These are phyloP conservation scores for Myripristis murdjan DNA, from an alignment of 2,797 vertebrate genomes.

Conservation along the genomic window DNA sequence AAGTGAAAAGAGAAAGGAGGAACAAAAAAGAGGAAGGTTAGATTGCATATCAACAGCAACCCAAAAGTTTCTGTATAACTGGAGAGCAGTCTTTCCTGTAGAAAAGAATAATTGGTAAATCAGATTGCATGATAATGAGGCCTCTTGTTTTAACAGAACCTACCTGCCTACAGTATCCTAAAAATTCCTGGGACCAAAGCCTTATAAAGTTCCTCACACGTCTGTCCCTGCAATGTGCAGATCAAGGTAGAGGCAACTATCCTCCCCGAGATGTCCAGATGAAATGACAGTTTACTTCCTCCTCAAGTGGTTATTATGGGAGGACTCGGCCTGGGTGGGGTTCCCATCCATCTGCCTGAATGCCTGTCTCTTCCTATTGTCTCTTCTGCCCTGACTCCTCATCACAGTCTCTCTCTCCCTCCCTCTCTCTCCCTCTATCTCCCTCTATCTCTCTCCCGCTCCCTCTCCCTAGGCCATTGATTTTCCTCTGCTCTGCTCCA, in stretches of 20 bases:
- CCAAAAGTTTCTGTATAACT: background rate
- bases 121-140: background rate
- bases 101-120: conserved; percentile 1
- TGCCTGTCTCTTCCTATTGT: conserved; percentile 53
- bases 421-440: conserved; percentile 30
- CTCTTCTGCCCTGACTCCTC: conserved; percentile 28
- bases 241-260: conserved; percentile 24
- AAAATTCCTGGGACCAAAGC: conserved; percentile 21
- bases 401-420: conserved; percentile 27
- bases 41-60: background rate
- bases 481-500: conserved; percentile 63
- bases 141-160: conserved; percentile 7
- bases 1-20: conserved; percentile 53
- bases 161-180: conserved; percentile 31
- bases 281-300: conserved; percentile 71
- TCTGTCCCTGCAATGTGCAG: background rate
- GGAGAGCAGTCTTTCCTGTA: background rate
- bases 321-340: conserved; percentile 70
- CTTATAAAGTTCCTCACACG: conserved; percentile 18
- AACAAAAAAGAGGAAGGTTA: conserved; percentile 68
- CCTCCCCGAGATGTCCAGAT: conserved; percentile 30
- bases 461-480: conserved; percentile 49
- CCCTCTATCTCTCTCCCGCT: conserved; percentile 28
- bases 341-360: conserved; percentile 67
- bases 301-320: conserved; percentile 54